Conservation (phyloP, 2,797 vertebrate genomes). For the Hirundo rustica region DNA sequence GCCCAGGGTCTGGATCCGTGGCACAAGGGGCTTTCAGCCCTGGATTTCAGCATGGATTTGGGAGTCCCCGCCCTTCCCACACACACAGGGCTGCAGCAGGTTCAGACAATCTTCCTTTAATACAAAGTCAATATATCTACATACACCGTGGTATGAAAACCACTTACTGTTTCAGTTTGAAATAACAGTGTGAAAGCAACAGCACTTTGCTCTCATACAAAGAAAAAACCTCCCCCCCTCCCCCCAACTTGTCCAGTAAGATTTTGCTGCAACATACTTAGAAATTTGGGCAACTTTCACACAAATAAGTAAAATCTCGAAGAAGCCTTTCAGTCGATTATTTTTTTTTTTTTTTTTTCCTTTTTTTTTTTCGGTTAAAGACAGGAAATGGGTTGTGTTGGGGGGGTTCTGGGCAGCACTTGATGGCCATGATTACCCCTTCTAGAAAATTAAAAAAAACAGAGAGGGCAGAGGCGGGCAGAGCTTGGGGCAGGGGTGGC, state of each 20-base stretch:
- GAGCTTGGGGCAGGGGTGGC: not conserved
- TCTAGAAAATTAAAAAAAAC: slow-evolving; percentile 15
- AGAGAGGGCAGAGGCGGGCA: not conserved
- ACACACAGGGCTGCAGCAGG: not conserved
- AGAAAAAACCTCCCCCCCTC: slow-evolving; percentile 71
- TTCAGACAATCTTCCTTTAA: slow-evolving; percentile 99
- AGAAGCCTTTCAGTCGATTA: slow-evolving; percentile 48
- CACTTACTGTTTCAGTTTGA: slow-evolving; percentile 91
- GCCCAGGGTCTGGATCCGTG: not conserved
- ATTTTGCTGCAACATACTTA: slow-evolving; percentile 69
- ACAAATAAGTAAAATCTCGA: slow-evolving; percentile 77
- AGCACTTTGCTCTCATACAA: slow-evolving; percentile 89
- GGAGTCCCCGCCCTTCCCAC: not conserved
- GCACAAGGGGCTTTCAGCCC: not conserved
- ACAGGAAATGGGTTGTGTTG: not conserved
- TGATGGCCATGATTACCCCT: slow-evolving; percentile 23
- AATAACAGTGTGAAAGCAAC: slow-evolving; percentile 92
- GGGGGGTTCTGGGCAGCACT: not conserved
- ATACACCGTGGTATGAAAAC: slow-evolving; percentile 94
- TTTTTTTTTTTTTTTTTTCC: not conserved
- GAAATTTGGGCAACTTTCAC: slow-evolving; percentile 80
- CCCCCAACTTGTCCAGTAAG: slow-evolving; percentile 44
- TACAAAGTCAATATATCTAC: slow-evolving; percentile 99
- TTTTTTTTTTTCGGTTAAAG: not conserved
- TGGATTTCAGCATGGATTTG: not conserved